A percentile compares a stretch with the other conserved stretches of the same genome.
Evolutionary conservation across 2,888 invertebrate species (phyloP).

Genomic region (Nebria salina): DNA sequence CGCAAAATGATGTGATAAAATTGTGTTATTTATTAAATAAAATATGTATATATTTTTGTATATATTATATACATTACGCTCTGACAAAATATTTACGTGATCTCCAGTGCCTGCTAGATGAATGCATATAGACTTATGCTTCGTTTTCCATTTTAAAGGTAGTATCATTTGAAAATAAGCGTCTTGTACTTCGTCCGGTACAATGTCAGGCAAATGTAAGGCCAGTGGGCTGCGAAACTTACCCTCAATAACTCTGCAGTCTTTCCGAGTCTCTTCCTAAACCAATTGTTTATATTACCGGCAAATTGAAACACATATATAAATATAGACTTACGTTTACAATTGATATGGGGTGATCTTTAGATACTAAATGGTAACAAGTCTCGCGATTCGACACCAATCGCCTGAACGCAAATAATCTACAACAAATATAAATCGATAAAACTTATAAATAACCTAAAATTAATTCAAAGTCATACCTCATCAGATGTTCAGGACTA

Average conservation of each 20-base stretch:
- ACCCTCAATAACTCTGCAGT: constrained; percentile 84
- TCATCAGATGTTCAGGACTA: constrained; percentile 87
- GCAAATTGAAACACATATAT: not conserved
- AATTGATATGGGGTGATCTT: constrained; percentile 86
- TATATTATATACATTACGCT: too few relatives aligned
- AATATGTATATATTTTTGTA: too few relatives aligned
- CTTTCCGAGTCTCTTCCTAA: constrained; percentile 78
- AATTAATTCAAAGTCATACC: constrained; percentile 60
- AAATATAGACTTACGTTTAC: constrained; percentile 73
- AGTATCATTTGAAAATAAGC: constrained; percentile 87
- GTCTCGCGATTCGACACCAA: constrained; percentile 83
- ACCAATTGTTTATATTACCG: constrained; percentile 10
- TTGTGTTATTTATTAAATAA: too few relatives aligned
- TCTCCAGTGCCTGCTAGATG: constrained; percentile 98
- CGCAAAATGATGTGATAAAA: not conserved
- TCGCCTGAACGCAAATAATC: constrained; percentile 92
- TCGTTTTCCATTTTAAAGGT: constrained; percentile 80
- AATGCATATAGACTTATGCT: constrained; percentile 85
- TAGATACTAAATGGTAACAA: constrained; percentile 83
- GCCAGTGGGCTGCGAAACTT: constrained; percentile 88
- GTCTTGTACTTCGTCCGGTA: constrained; percentile 82
- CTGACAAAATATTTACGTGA: constrained; percentile 73
- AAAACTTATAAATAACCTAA: not conserved
- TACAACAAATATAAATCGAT: constrained; percentile 63
- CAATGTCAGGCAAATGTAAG: constrained; percentile 82